Conservation (phyloP, 2,113 vertebrate species). For the Syrrhaptes paradoxus region DNA sequence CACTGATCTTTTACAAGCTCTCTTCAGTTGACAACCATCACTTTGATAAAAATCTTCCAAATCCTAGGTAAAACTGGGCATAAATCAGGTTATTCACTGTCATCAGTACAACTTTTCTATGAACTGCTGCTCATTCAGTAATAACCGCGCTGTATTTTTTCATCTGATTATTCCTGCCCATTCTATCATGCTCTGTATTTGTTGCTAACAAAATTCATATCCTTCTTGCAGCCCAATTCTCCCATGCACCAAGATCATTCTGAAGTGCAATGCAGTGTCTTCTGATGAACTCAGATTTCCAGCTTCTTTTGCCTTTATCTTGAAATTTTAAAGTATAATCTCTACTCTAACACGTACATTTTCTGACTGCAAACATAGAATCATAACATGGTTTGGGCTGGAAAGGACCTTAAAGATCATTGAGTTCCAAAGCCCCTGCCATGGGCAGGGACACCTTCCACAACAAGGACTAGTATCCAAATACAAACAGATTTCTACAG, state of each 20-base stretch:
- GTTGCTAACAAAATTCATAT: neutral
- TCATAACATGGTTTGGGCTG: too few relatives aligned
- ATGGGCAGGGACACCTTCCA: too few relatives aligned
- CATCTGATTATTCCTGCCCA: neutral
- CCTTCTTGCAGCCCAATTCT: neutral
- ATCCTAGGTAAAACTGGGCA: neutral
- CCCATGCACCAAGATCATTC: neutral
- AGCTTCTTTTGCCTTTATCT: neutral
- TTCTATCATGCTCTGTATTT: neutral
- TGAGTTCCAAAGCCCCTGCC: too few relatives aligned
- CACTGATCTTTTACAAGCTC: neutral
- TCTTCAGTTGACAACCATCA: neutral
- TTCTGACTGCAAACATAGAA: neutral
- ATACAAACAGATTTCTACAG: neutral
- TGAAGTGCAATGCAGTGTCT: neutral
- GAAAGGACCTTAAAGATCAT: too few relatives aligned
- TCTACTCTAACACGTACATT: neutral
- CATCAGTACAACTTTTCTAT: neutral
- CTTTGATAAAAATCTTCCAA: neutral
- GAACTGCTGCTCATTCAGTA: neutral
- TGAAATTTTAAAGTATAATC: neutral
- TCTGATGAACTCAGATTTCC: neutral
- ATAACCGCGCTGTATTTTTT: neutral
- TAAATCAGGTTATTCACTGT: neutral
- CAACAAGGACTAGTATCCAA: neutral